A percentile compares a stretch with the other conserved stretches of the same genome.
Conservation (phyloP, 1,140 invertebrate genomes). For the Drosophila varians region DNA sequence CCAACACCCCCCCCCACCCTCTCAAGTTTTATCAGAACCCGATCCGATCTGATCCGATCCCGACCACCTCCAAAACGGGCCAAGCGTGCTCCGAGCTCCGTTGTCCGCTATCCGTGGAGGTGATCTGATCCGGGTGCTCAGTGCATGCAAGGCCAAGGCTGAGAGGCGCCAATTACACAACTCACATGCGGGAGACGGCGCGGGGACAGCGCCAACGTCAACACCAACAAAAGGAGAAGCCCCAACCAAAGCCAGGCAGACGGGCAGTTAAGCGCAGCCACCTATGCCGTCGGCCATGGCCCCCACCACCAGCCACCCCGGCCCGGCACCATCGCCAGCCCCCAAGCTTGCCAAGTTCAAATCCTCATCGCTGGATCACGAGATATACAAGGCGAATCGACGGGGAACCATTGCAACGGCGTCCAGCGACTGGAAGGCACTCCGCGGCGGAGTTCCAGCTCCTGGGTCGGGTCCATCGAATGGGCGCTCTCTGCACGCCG, state of each 20-base stretch:
- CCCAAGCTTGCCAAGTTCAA: conserved; percentile 68
- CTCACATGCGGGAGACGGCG: conserved; percentile 47
- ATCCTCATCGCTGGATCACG: conserved; percentile 74
- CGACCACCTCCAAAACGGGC: conserved; percentile 67
- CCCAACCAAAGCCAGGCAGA: conserved; percentile 33
- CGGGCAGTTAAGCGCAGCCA: conserved; percentile 34
- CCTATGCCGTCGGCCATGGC: conserved; percentile 53
- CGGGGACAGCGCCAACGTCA: conserved; percentile 30
- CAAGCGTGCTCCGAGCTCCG: conserved; percentile 39
- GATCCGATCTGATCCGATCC: conserved; percentile 48
- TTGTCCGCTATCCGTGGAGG: neutral
- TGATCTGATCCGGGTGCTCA: conserved; percentile 30
- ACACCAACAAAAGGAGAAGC: conserved; percentile 3
- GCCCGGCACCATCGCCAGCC: conserved; percentile 1
- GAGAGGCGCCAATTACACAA: conserved; percentile 63
- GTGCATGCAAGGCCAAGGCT: conserved; percentile 47
- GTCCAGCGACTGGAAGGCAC: conserved; percentile 64
- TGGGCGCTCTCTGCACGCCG: conserved; percentile 47
- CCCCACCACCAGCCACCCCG: conserved; percentile 38
- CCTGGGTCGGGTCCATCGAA: conserved; percentile 20
- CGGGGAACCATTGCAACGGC: conserved; percentile 66
- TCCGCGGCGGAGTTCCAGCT: conserved; percentile 19
- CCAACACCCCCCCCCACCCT: too few species aligned
- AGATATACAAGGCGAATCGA: conserved; percentile 73
- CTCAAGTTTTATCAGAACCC: conserved; percentile 54